Percentiles rank a stretch among this genome's conserved stretches.
phyloP scores from a whole-genome alignment of 2,797 vertebrate genomes.

The Cyclura pinguis region DNA sequence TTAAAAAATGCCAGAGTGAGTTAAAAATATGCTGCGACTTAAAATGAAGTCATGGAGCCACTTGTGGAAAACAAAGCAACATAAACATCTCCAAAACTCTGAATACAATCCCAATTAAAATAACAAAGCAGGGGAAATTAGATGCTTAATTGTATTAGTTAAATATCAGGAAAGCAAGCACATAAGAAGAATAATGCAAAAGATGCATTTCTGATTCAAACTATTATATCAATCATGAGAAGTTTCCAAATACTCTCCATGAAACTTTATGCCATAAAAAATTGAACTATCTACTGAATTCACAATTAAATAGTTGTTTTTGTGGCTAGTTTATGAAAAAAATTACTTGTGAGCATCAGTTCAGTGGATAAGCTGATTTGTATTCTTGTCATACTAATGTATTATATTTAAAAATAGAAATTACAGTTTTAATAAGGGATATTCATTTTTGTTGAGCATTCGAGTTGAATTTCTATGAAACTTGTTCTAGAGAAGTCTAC shows the following conservation, averaged over 20 bases:
- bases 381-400: neutral
- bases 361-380: neutral
- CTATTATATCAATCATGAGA: neutral
- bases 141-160: neutral
- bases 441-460: neutral
- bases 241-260: neutral
- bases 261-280: conserved; percentile 8
- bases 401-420: conserved; percentile 9
- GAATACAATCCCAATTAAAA: neutral
- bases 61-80: neutral
- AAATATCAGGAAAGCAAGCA: neutral
- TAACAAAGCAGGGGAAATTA: neutral
- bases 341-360: neutral
- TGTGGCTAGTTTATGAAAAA: neutral
- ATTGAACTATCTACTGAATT: neutral
- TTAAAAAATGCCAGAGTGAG: neutral
- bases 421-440: neutral
- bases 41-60: neutral
- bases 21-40: neutral
- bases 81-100: neutral
- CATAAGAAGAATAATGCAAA: neutral
- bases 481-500: neutral
- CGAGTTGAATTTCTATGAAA: neutral
- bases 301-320: neutral
- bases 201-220: neutral